Conservation (phyloP, 2,113 vertebrate species). For the Psittacara wagleri region DNA sequence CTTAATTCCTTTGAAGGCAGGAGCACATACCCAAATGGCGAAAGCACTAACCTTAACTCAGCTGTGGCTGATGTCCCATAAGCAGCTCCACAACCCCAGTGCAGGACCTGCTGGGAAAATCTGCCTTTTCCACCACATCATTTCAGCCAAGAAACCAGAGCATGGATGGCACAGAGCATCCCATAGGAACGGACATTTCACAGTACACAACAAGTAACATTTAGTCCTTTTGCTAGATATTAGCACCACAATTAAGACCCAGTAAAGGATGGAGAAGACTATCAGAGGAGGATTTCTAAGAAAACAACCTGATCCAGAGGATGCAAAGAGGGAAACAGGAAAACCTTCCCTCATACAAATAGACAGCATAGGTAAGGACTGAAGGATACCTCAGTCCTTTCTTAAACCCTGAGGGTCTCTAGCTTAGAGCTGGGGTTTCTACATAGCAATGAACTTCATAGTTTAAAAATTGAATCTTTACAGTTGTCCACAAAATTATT, state of each 20-base stretch:
- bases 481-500: neutral
- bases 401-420: neutral
- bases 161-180: fast-evolving
- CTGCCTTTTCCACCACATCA: neutral
- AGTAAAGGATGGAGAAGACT: neutral
- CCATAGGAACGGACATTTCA: neutral
- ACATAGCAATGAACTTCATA: neutral
- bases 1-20: neutral
- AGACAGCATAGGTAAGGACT: neutral
- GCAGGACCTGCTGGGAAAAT: neutral
- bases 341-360: neutral
- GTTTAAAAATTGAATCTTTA: neutral
- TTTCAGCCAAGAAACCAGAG: neutral
- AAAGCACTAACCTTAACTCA: neutral
- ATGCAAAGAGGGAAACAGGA: neutral
- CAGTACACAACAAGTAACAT: fast-evolving
- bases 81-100: neutral
- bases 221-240: neutral
- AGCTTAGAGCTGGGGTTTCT: neutral
- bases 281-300: neutral
- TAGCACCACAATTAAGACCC: neutral
- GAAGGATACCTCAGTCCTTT: neutral
- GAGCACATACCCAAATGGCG: neutral
- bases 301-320: neutral
- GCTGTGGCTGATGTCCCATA: neutral